phyloP scores from a whole-genome alignment of 2,888 invertebrate genomes.

The Orchesella flavescens region DNA sequence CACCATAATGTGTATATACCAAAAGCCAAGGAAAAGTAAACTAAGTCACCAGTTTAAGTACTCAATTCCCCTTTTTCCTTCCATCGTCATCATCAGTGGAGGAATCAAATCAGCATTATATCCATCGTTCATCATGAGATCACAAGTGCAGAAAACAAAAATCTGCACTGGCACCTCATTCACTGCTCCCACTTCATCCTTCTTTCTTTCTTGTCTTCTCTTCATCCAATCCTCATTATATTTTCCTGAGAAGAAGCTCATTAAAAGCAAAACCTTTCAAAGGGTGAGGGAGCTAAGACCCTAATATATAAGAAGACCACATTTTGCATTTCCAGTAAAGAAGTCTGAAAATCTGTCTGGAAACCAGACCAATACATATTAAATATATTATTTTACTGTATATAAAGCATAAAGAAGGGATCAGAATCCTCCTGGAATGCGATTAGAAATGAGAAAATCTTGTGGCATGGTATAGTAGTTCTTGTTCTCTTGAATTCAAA shows the following conservation, averaged over 20 bases:
- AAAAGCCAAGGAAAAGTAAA: no score
- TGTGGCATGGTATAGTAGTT: neutral
- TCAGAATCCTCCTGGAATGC: neutral
- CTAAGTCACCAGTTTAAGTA: neutral
- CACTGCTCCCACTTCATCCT: neutral
- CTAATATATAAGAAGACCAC: no score
- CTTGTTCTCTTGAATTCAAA: no score
- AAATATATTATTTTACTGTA: no score
- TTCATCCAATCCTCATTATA: neutral
- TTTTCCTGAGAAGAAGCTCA: slow-evolving; percentile 17
- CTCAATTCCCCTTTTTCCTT: neutral
- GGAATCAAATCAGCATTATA: slow-evolving; percentile 52
- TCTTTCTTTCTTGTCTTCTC: neutral
- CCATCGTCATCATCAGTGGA: neutral
- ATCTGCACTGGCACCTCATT: neutral
- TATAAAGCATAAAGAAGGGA: no score
- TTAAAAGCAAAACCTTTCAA: neutral
- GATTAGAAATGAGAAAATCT: slow-evolving; percentile 2
- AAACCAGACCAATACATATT: no score
- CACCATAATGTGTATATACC: no score
- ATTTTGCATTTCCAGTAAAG: no score
- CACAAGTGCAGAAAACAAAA: slow-evolving; percentile 47
- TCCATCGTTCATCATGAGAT: slow-evolving; percentile 51
- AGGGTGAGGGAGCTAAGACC: no score
- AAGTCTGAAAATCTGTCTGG: no score